A percentile compares a stretch with the other conserved stretches of the same genome.
phyloP scores from a whole-genome alignment of 2,113 vertebrate genomes.

The Candoia aspera region DNA sequence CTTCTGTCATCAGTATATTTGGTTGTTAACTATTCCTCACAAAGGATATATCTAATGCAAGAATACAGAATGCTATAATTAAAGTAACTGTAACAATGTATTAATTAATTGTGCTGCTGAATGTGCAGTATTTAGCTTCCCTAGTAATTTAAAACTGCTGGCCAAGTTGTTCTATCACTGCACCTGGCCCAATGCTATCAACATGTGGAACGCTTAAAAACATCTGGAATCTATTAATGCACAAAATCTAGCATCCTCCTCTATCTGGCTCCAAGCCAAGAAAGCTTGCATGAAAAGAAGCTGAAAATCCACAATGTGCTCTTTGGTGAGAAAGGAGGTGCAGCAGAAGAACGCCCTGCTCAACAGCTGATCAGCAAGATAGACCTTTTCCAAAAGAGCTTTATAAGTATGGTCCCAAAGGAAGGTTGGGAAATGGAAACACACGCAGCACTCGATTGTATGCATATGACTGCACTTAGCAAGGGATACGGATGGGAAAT shows the following conservation, averaged over 20 bases:
- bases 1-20: neutral
- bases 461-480: neutral
- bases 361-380: neutral
- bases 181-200: neutral
- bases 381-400: neutral
- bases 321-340: neutral
- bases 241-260: neutral
- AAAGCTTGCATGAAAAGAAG: neutral
- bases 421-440: neutral
- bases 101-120: conserved; percentile 18
- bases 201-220: conserved; percentile 22
- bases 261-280: neutral
- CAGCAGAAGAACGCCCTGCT: neutral
- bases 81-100: neutral
- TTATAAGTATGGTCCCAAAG: neutral
- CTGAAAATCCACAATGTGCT: neutral
- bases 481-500: neutral
- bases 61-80: conserved; percentile 17
- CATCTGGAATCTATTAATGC: neutral
- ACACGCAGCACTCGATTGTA: neutral
- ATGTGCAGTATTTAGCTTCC: conserved; percentile 52
- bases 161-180: conserved; percentile 31
- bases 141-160: conserved; percentile 51
- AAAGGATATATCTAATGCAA: conserved; percentile 30
- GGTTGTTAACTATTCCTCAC: conserved; percentile 8